Conservation (phyloP, 2,113 vertebrate genomes). For the Balaeniceps rex region DNA sequence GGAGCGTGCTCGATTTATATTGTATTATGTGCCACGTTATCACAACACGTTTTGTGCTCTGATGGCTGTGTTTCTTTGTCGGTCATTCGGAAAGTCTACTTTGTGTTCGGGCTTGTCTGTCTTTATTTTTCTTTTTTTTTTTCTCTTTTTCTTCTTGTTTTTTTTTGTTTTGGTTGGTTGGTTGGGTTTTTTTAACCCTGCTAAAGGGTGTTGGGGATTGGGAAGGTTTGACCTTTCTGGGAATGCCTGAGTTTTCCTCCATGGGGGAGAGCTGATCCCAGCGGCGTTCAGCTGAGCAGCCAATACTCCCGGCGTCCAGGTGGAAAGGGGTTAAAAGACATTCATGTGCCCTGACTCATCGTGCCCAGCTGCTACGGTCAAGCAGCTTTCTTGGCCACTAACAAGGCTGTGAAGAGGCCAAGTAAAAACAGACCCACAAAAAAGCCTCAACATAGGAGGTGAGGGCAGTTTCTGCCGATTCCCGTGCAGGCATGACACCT, state of each 20-base stretch:
- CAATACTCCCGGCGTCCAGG: not conserved
- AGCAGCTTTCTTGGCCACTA: not conserved
- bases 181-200: not conserved
- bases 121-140: not conserved
- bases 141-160: too few species aligned
- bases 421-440: not conserved
- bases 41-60: not conserved
- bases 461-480: not conserved
- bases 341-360: slow-evolving; percentile 31
- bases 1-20: not conserved
- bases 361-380: slow-evolving; percentile 27
- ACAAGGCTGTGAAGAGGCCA: not conserved
- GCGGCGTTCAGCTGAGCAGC: not conserved
- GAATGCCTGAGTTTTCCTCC: not conserved
- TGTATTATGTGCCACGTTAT: not conserved
- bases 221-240: not conserved
- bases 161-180: too few species aligned
- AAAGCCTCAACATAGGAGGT: not conserved
- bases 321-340: slow-evolving; percentile 7
- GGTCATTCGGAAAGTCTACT: not conserved
- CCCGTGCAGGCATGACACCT: not conserved
- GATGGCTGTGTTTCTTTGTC: not conserved
- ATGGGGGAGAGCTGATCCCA: not conserved
- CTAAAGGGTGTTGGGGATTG: not conserved
- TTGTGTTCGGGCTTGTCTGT: not conserved